A percentile compares a stretch with the other conserved stretches of the same genome.
Evolutionary conservation across 1,140 invertebrate genomes (phyloP).

Genomic region (Hirudo medicinalis): DNA sequence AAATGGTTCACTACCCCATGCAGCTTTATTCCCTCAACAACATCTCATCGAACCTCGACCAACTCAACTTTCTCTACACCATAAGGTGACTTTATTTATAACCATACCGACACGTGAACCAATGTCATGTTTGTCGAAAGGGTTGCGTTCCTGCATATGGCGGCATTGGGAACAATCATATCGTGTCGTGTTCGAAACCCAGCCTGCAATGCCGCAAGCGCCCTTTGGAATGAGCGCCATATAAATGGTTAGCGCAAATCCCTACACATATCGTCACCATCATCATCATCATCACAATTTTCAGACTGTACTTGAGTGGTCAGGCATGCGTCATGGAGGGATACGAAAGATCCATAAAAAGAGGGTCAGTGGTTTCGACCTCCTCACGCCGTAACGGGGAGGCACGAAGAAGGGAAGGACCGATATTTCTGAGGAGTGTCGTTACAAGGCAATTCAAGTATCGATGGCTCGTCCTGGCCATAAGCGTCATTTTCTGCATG

Average conservation of each 20-base stretch:
- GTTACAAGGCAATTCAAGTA: slow-evolving; percentile 18
- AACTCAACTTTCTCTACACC: slow-evolving; percentile 3
- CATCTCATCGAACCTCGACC: not conserved
- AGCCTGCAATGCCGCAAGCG: too few species aligned
- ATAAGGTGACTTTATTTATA: slow-evolving; percentile 1
- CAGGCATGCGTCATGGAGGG: not conserved
- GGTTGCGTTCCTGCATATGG: too few species aligned
- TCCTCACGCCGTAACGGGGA: not conserved
- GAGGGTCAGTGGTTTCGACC: not conserved
- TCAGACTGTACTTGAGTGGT: slow-evolving; percentile 4
- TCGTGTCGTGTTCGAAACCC: too few species aligned
- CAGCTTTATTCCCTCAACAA: slow-evolving; percentile 5
- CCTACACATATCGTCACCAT: too few species aligned
- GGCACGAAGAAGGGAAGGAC: not conserved
- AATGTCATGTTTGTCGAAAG: too few species aligned
- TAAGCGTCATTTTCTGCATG: slow-evolving; percentile 15
- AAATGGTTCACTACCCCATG: slow-evolving; percentile 20
- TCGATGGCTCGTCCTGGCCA: slow-evolving; percentile 18
- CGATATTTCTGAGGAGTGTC: slow-evolving; percentile 19
- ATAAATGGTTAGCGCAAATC: too few species aligned
- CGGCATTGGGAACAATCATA: too few species aligned
- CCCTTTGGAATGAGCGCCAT: too few species aligned
- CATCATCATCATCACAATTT: not conserved
- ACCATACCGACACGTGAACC: not conserved
- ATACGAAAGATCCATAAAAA: not conserved